Base-by-base conservation (phyloP, 1,140 invertebrate species). In the Leptinotarsa texana region DNA sequence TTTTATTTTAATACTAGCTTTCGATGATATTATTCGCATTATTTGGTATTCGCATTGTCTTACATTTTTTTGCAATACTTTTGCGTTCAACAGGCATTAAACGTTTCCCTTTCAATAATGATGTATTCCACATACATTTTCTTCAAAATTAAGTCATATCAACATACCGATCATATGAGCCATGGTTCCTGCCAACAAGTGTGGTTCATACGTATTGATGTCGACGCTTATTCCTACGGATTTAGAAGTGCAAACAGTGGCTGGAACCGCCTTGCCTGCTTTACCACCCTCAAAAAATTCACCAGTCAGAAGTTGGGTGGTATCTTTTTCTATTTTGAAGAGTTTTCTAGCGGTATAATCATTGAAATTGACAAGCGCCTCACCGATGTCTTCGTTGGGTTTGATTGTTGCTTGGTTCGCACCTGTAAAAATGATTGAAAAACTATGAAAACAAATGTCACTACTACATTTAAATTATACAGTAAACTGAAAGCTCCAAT, bases 151-250 rank as follows among this genome's bases (percentile, higher is more conserved):
- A 33, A 11, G 6, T 33, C 33, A 42, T 11, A 42, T 42, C 11
- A n/a, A 57, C 51, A 57, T 22, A 70, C 69, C 78, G 22, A 79
- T 79, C 78, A 79, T 79, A 51, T 79, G 78, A 18, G 78, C 78
- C 78, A 79, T 79, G 22, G 78, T 79, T 49, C 78, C 95, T 2
- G 96, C 96, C 18, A 97, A 88, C 17, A 98, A 90, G 87, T 98
- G 96, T 1, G 95, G 96, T 84, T 98, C 95, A 85, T 98, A 97
- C 1, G 94, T 92, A 85, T 96, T 96, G 49, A 95, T 90, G 86
- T 97, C 96, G 79, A 96, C 94, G 81, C 93, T 96, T 79, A 98
- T 95, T 74, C 95, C 96, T 3, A 97, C 93, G 1, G 96, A 93
- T 85, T 94, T 95, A 4, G 92, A 88, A 17, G 94, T 96, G 87